A percentile compares a stretch with the other conserved stretches of the same genome.
Evolutionary conservation across 2,888 invertebrate genomes (phyloP).

Genomic region (Electrophaes corylata): DNA sequence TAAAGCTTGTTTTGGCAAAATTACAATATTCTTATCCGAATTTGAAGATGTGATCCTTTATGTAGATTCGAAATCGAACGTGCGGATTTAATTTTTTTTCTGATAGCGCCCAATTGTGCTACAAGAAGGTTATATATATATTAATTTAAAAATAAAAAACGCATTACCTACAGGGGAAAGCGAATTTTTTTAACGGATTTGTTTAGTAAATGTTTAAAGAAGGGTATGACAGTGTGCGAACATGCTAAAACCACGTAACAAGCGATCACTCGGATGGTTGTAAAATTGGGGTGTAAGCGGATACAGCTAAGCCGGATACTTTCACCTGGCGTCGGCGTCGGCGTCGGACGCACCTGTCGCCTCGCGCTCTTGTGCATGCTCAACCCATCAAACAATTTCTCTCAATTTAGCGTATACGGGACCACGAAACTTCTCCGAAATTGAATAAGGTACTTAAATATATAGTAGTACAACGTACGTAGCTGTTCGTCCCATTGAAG

Average conservation of each 20-base stretch:
- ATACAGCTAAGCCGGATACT: conserved; percentile 65
- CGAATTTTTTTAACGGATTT: no score
- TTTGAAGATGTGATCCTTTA: background rate
- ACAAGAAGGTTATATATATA: no score
- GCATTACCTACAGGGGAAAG: no score
- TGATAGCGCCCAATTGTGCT: no score
- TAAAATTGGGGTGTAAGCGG: conserved; percentile 63
- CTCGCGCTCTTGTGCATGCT: conserved; percentile 53
- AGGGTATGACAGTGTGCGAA: background rate
- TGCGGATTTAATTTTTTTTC: background rate
- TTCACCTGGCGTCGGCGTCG: conserved; percentile 61
- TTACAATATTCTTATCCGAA: conserved; percentile 6
- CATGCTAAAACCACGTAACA: conserved; percentile 24
- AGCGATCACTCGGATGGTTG: conserved; percentile 20
- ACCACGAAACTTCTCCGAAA: conserved; percentile 18
- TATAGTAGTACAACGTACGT: conserved; percentile 4
- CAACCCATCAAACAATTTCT: conserved; percentile 46
- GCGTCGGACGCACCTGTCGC: conserved; percentile 52
- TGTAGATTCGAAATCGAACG: background rate
- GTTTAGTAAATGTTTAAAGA: no score
- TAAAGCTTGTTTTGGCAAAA: conserved; percentile 14
- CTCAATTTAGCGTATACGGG: conserved; percentile 38
- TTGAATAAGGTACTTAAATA: conserved; percentile 14
- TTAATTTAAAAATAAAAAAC: no score
- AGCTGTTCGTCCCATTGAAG: no score